phyloP scores from a whole-genome alignment of 2,797 vertebrate species.

The Acipenser ruthenus region DNA sequence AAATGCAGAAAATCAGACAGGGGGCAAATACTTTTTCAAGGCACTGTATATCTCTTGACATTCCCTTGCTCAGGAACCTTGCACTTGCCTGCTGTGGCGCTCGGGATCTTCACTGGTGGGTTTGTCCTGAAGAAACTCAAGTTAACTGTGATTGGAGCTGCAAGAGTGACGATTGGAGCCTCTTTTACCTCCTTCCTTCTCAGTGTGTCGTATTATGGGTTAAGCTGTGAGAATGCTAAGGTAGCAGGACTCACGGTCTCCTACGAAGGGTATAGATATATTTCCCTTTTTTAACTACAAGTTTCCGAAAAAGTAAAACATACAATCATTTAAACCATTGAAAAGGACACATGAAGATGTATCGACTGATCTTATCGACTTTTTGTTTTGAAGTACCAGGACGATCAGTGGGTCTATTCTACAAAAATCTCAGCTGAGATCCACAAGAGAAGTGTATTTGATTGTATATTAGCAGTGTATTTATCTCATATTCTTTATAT shows the following conservation, averaged over 20 bases:
- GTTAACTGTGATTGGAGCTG: conserved; percentile 67
- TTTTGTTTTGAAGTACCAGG: too few relatives aligned
- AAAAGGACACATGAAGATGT: too few relatives aligned
- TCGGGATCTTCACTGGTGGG: conserved; percentile 85
- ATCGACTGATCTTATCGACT: too few relatives aligned
- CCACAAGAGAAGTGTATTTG: too few relatives aligned
- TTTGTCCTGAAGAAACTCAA: conserved; percentile 80
- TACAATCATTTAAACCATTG: too few relatives aligned
- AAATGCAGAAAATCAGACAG: too few relatives aligned
- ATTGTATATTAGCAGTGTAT: too few relatives aligned
- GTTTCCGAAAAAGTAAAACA: too few relatives aligned
- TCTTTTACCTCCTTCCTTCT: conserved; percentile 61
- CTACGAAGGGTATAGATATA: conserved; percentile 71
- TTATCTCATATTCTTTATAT: too few relatives aligned
- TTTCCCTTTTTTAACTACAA: too few relatives aligned
- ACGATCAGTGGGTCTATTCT: too few relatives aligned
- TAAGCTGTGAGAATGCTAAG: conserved; percentile 72
- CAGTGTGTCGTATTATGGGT: conserved; percentile 57
- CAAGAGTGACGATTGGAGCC: conserved; percentile 61
- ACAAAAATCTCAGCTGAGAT: too few relatives aligned
- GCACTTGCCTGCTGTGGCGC: conserved; percentile 85
- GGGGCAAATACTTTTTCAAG: not conserved
- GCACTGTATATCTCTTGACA: not conserved
- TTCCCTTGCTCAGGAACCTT: conserved; percentile 62
- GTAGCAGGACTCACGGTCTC: conserved; percentile 80